Conservation (phyloP, 2,797 vertebrate species). For the Pempheris klunzingeri region DNA sequence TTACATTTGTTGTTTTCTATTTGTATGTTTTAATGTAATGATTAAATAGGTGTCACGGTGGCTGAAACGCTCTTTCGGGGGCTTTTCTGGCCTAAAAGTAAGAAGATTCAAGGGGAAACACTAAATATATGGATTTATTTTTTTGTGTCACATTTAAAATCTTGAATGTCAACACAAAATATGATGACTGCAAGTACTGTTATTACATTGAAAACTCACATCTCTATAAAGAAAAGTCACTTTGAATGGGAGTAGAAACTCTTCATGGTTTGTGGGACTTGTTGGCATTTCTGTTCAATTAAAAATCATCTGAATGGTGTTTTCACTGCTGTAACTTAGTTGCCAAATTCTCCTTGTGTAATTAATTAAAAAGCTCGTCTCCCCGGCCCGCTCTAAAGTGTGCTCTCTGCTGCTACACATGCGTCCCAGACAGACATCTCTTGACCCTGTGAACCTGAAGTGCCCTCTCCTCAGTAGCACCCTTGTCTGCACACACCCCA, state of each 20-base stretch:
- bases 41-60: background rate
- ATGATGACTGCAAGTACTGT: background rate
- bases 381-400: background rate
- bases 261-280: background rate
- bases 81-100: background rate
- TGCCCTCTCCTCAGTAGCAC: conserved; percentile 65
- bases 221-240: background rate
- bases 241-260: background rate
- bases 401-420: conserved; percentile 59
- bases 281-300: background rate
- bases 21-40: too few relatives aligned
- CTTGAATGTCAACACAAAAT: background rate
- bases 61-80: background rate
- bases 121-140: background rate
- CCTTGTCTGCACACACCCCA: conserved; percentile 70
- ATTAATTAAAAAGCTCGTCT: background rate
- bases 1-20: too few relatives aligned
- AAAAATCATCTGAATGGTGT: background rate
- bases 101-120: background rate
- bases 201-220: background rate
- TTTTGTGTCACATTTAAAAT: background rate
- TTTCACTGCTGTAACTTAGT: background rate
- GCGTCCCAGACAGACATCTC: conserved; percentile 78
- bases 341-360: background rate
- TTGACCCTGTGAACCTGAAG: conserved; percentile 79